These are phyloP conservation scores for Anolis apletophallus DNA, from an alignment of 2,797 vertebrate genomes.

Conservation along the genomic window DNA sequence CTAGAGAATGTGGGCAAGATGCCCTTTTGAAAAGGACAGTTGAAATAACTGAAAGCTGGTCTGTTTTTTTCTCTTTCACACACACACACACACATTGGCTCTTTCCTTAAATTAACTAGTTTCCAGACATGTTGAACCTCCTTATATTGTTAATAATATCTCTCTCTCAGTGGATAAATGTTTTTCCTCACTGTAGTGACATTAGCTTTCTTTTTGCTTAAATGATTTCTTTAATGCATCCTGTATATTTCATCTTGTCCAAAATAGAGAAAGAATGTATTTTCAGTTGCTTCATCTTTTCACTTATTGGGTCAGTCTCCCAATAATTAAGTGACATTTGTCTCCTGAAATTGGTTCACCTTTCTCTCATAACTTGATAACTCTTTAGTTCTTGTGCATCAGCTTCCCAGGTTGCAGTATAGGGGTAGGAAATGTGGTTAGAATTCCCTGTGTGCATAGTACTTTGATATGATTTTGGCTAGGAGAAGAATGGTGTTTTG, in stretches of 20 bases:
- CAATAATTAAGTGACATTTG: not conserved
- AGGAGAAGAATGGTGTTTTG: not conserved
- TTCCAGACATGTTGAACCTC: not conserved
- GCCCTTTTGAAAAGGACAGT: not conserved
- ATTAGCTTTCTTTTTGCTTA: not conserved
- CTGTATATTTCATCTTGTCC: not conserved
- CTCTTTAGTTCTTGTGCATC: not conserved
- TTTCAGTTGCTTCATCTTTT: conserved; percentile 6
- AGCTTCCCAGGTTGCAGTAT: not conserved
- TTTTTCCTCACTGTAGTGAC: not conserved
- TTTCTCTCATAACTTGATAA: not conserved
- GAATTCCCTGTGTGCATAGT: not conserved
- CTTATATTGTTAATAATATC: not conserved
- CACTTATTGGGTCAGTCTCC: not conserved
- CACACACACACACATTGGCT: not conserved
- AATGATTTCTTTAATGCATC: not conserved
- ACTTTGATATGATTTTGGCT: not conserved
- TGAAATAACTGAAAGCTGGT: not conserved
- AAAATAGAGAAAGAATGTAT: not conserved
- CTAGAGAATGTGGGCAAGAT: conserved; percentile 9
- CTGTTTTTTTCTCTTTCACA: conserved; percentile 19
- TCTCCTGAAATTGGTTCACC: not conserved
- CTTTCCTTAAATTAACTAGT: not conserved
- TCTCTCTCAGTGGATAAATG: not conserved
- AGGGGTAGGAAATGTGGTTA: not conserved